Conservation (phyloP, 1,140 invertebrate species). For the Pseudomyrmex flavicornis region DNA sequence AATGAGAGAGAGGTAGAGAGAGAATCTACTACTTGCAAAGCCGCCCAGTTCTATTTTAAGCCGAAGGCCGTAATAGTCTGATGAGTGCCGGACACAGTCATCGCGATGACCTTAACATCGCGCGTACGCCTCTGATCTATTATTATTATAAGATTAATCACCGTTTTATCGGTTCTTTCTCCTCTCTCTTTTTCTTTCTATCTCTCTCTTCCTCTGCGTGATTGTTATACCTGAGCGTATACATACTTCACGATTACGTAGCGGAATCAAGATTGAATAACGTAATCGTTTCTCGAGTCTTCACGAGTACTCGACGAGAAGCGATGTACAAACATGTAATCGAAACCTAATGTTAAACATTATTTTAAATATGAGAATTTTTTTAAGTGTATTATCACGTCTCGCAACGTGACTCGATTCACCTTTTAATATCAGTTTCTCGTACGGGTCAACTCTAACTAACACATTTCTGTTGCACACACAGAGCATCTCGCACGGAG, state of each 20-base stretch:
- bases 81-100: constrained; percentile 58
- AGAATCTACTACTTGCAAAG: constrained; percentile 38
- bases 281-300: not conserved
- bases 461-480: no score
- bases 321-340: not conserved
- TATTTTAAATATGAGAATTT: not conserved
- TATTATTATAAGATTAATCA: constrained; percentile 62
- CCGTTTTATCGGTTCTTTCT: constrained; percentile 23
- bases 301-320: not conserved
- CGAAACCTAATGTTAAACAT: not conserved
- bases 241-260: constrained; percentile 21
- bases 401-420: not conserved
- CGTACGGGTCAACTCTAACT: no score
- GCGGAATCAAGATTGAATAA: not conserved
- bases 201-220: no score
- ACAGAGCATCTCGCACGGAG: no score
- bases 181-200: no score
- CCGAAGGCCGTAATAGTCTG: constrained; percentile 45
- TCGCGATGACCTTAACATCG: constrained; percentile 63
- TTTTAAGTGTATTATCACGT: no score
- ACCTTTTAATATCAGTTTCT: no score
- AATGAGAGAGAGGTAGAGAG: not conserved
- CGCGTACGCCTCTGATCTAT: constrained; percentile 40
- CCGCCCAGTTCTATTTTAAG: constrained; percentile 41
- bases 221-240: constrained; percentile 18